Base-by-base conservation (phyloP, 2,113 vertebrate genomes). In the Andinoacara biseriatus region DNA sequence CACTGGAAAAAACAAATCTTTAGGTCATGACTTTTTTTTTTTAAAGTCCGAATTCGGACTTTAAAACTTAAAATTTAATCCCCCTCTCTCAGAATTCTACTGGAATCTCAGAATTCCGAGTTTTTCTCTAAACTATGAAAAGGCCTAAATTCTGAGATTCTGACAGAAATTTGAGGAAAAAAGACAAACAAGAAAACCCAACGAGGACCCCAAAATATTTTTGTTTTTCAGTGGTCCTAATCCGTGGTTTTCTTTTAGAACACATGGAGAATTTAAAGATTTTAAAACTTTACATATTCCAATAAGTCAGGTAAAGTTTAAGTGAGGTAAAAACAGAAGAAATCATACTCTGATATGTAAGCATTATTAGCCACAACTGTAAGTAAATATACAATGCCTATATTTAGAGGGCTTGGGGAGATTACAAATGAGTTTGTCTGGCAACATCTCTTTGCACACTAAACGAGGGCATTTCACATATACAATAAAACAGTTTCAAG, bases 301-400 rank as follows among this genome's bases (percentile, higher is more conserved):
- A 58, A 83, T n/a, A 57, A 22, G 13, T 72, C 29, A 56, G 74
- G 76, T 63, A 49, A 81, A 56, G 49, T 58, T 67, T 85, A 63
- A 74, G n/a, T 57, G 78, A 83, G 63, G 56, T 75, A 79, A 88
- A 91, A 91, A 78, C 84, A 85, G 69, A 58, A 59, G 83, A 77
- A 80, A 81, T 83, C 24, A 78, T 83, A 81, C 80, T 79, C 76
- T 86, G 85, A 89, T 83, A 88, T 90, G 92, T 87, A 86, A 88
- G 84, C 60, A 76, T 67, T 78, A 58, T 52, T 72, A 56, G 49
- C 49, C 33, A 74, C 26, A 31, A 46, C 60, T 83, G 40, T 67
- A 58, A 46, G 69, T 84, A 8, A 5, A 76, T 89, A 87, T 85
- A 59, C 80, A 78, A 65, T 84, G 79, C 72, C 75, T 67, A 10